A percentile compares a stretch with the other conserved stretches of the same genome.
Evolutionary conservation across 2,113 vertebrate genomes (phyloP).

Genomic region (Rhagologus leucostigma): DNA sequence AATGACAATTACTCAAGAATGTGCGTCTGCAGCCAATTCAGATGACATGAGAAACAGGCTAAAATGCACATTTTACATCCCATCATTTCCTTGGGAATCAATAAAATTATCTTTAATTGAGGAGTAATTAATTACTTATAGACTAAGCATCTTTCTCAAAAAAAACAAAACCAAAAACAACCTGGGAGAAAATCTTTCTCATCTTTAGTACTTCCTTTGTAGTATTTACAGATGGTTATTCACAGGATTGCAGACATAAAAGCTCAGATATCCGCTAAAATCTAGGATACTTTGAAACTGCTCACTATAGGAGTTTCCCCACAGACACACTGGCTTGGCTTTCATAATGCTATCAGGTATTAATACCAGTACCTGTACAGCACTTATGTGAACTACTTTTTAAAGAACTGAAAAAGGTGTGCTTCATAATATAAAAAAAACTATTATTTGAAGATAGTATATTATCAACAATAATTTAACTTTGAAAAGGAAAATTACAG

Average conservation of each 20-base stretch:
- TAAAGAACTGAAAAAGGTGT: neutral
- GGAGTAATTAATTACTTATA: neutral
- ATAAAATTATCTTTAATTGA: neutral
- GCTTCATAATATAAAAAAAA: neutral
- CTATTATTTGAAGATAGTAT: neutral
- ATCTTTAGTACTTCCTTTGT: neutral
- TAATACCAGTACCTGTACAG: neutral
- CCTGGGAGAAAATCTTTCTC: neutral
- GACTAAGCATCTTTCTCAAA: neutral
- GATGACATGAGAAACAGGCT: neutral
- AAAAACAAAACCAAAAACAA: neutral
- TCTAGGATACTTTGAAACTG: neutral
- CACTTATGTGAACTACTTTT: neutral
- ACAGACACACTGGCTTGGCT: conserved; percentile 24
- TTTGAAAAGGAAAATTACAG: neutral
- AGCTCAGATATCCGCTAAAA: neutral
- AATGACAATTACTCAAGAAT: neutral
- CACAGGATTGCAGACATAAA: neutral
- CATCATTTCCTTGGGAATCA: neutral
- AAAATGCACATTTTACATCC: neutral
- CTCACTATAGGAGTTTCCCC: neutral
- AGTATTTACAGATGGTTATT: neutral
- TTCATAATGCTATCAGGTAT: conserved; percentile 13
- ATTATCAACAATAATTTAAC: neutral
- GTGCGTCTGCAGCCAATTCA: neutral